phyloP scores from a whole-genome alignment of 1,140 invertebrate species.

The Diabrotica virgifera region DNA sequence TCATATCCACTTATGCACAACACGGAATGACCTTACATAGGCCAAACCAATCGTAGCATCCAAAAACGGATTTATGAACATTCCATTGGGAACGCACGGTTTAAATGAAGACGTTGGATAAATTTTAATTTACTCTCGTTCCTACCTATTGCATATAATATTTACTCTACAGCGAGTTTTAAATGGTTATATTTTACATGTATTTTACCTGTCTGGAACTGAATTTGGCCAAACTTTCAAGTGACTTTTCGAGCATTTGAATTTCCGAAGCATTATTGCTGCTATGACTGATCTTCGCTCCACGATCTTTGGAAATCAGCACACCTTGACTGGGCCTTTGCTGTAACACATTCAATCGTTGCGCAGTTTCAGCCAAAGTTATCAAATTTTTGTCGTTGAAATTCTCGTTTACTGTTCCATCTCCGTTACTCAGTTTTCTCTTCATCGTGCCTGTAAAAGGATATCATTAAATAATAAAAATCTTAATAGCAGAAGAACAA shows the following conservation, averaged over 20 bases:
- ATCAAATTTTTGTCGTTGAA: conserved; percentile 32
- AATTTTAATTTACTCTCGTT: too few relatives aligned
- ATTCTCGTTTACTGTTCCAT: conserved; percentile 14
- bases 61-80: too few relatives aligned
- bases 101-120: too few relatives aligned
- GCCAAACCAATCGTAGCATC: too few relatives aligned
- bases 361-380: conserved; percentile 29
- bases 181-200: too few relatives aligned
- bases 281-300: background rate
- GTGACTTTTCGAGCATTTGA: conserved; percentile 39
- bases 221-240: conserved; percentile 36
- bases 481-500: too few relatives aligned
- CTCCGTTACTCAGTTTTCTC: conserved; percentile 39
- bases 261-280: conserved; percentile 23
- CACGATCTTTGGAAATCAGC: conserved; percentile 3
- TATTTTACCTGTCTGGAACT: conserved; percentile 8
- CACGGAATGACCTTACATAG: too few relatives aligned
- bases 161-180: too few relatives aligned
- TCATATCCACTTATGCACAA: too few relatives aligned
- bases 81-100: too few relatives aligned
- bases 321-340: conserved; percentile 7
- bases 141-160: too few relatives aligned
- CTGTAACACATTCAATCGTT: conserved; percentile 28
- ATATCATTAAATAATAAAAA: conserved; percentile 14
- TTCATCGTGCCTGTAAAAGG: conserved; percentile 31